phyloP scores from a whole-genome alignment of 1,140 invertebrate genomes.

The Drosophila tsacasi region DNA sequence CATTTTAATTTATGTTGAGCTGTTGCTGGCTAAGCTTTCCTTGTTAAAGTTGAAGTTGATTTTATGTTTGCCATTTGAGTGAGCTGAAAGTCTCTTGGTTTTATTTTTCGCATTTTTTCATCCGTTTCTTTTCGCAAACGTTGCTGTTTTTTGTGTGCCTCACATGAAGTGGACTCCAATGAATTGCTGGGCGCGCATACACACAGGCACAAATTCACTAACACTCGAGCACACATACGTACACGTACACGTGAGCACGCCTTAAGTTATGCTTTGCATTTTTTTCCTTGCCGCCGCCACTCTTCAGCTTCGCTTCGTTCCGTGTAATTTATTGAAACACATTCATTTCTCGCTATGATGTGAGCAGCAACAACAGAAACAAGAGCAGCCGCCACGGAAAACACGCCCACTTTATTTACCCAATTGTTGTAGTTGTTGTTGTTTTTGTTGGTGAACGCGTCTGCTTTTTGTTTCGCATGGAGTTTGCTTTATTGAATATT shows the following conservation, averaged over 20 bases:
- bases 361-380: slow-evolving; percentile 43
- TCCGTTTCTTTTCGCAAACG: slow-evolving; percentile 47
- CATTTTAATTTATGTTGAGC: background rate
- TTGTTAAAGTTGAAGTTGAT: slow-evolving; percentile 18
- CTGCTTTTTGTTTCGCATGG: slow-evolving; percentile 30
- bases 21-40: slow-evolving; percentile 19
- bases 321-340: slow-evolving; percentile 80
- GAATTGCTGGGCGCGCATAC: slow-evolving; percentile 62
- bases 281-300: slow-evolving; percentile 36
- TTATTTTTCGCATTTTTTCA: slow-evolving; percentile 31
- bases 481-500: slow-evolving; percentile 75
- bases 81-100: slow-evolving; percentile 32
- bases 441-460: slow-evolving; percentile 33
- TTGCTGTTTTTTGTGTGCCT: slow-evolving; percentile 58
- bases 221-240: slow-evolving; percentile 15
- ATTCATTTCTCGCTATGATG: slow-evolving; percentile 78
- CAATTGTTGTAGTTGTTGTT: slow-evolving; percentile 31
- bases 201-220: slow-evolving; percentile 16
- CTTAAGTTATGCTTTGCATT: slow-evolving; percentile 69
- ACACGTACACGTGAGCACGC: slow-evolving; percentile 22
- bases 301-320: slow-evolving; percentile 36
- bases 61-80: slow-evolving; percentile 47
- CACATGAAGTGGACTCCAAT: slow-evolving; percentile 49
- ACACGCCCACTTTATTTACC: slow-evolving; percentile 74
- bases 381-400: slow-evolving; percentile 18